Percentiles rank a stretch among this genome's conserved stretches.
phyloP scores from a whole-genome alignment of 23 tunicate species.

The Phallusia fumigata region DNA sequence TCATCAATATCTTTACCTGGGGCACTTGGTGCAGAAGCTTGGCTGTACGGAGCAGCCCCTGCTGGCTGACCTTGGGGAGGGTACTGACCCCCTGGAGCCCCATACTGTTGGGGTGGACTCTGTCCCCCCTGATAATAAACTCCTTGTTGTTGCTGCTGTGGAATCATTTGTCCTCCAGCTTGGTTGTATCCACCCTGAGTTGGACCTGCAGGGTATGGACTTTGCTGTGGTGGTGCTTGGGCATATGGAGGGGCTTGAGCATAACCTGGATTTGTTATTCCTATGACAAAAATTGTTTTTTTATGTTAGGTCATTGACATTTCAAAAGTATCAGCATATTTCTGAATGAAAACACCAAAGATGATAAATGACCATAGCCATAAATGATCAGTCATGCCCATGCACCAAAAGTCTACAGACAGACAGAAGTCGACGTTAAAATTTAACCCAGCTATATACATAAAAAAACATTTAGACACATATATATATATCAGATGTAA shows the following conservation, averaged over 20 bases:
- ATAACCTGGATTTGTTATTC: background rate
- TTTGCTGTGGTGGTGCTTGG: conserved; percentile 9
- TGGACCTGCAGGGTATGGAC: background rate
- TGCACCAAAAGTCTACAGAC: too few species aligned
- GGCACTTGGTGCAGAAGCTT: conserved; percentile 6
- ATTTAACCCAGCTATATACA: too few species aligned
- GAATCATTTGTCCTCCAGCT: background rate
- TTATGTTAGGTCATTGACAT: too few species aligned
- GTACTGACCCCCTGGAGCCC: background rate
- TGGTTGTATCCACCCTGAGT: background rate
- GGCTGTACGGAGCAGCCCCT: background rate
- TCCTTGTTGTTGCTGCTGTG: background rate
- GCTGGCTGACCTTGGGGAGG: conserved; percentile 4
- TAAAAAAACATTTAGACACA: too few species aligned
- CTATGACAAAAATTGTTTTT: background rate
- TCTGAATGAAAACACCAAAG: too few species aligned
- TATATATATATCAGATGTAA: too few species aligned
- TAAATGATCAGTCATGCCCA: too few species aligned
- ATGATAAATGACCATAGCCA: too few species aligned
- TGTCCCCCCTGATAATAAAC: background rate
- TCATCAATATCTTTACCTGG: background rate
- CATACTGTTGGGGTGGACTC: background rate
- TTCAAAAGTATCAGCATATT: too few species aligned
- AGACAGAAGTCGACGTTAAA: too few species aligned
- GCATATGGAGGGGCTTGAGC: background rate